Evolutionary conservation across 2,888 invertebrate species (phyloP).

Genomic region (Resseliella maxima): DNA sequence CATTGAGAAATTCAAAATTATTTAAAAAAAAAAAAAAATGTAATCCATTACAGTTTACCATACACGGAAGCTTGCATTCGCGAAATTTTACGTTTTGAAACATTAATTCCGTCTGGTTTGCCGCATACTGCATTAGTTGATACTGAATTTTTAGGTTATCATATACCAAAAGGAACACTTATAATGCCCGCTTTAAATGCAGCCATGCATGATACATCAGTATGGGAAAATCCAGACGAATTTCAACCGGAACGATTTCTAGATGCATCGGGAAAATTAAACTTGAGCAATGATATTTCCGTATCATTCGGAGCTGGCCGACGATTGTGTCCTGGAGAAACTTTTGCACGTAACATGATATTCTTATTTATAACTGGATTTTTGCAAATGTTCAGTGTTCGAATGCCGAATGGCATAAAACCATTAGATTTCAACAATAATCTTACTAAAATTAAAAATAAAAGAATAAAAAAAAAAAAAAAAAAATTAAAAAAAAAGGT

Average conservation of each 20-base stretch:
- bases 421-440: too few relatives aligned
- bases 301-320: slow-evolving; percentile 77
- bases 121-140: slow-evolving; percentile 70
- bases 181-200: slow-evolving; percentile 70
- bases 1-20: slow-evolving; percentile 1
- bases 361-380: slow-evolving; percentile 73
- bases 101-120: slow-evolving; percentile 73
- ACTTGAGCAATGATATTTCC: slow-evolving; percentile 71
- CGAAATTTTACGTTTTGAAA: slow-evolving; percentile 72
- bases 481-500: too few relatives aligned
- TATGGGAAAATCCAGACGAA: slow-evolving; percentile 75
- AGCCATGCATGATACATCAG: slow-evolving; percentile 71
- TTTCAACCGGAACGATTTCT: slow-evolving; percentile 78
- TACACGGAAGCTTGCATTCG: slow-evolving; percentile 74
- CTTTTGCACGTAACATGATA: slow-evolving; percentile 75
- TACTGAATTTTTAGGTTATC: slow-evolving; percentile 71
- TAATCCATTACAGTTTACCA: slow-evolving; percentile 69
- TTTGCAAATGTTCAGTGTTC: slow-evolving; percentile 74
- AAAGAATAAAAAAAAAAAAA: too few relatives aligned
- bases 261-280: slow-evolving; percentile 69
- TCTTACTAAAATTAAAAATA: too few relatives aligned
- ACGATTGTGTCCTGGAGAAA: slow-evolving; percentile 78
- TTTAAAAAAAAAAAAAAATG: too few relatives aligned
- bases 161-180: slow-evolving; percentile 71
- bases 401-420: slow-evolving; percentile 69